These are phyloP conservation scores for Plecturocebus donacophilus DNA, from an alignment of 2,113 vertebrate species.

Conservation along the genomic window DNA sequence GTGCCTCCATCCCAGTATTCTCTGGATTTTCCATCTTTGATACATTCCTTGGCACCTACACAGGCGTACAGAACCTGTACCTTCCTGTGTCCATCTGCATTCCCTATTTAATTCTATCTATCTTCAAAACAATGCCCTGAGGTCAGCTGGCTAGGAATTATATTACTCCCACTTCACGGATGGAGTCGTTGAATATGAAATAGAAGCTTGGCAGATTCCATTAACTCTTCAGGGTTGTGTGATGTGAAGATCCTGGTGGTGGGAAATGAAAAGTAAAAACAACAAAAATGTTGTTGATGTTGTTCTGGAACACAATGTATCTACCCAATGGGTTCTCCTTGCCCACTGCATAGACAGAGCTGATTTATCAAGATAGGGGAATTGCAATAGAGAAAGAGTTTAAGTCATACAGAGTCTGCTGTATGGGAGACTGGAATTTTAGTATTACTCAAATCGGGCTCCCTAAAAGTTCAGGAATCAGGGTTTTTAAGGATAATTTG, in stretches of 20 bases:
- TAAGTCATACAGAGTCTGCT: no score
- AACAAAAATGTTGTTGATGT: background rate
- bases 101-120: background rate
- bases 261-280: background rate
- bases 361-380: no score
- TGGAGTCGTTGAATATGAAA: no score
- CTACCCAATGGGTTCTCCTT: no score
- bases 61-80: background rate
- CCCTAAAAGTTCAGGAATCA: no score
- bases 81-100: background rate
- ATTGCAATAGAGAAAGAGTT: no score
- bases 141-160: background rate
- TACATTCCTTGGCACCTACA: background rate
- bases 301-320: background rate
- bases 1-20: background rate
- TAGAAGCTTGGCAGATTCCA: background rate
- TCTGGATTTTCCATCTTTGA: background rate
- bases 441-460: no score
- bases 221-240: background rate
- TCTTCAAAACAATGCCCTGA: background rate
- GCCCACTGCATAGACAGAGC: no score
- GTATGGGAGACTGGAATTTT: no score
- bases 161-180: background rate
- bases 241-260: background rate
- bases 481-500: no score